Conservation (phyloP, 2,888 invertebrate species). For the Bedellia somnulentella region DNA sequence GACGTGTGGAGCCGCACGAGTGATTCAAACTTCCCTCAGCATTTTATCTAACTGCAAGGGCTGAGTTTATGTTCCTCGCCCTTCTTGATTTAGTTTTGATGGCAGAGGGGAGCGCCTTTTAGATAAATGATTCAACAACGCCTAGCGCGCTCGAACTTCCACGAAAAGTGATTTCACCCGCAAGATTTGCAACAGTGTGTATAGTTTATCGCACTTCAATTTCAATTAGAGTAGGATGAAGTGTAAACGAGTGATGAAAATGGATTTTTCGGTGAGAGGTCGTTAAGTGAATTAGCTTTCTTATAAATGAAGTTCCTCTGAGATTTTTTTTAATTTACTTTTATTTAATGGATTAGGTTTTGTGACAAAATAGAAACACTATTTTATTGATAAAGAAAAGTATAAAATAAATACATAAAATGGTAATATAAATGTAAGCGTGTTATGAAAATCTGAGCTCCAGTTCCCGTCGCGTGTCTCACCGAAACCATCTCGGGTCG, state of each 20-base stretch:
- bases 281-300: slow-evolving; percentile 41
- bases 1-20: slow-evolving; percentile 41
- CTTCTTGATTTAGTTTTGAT: slow-evolving; percentile 58
- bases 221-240: slow-evolving; percentile 29
- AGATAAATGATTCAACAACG: slow-evolving; percentile 52
- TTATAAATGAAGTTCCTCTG: too few species aligned
- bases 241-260: slow-evolving; percentile 28
- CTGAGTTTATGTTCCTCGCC: slow-evolving; percentile 51
- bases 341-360: too few species aligned
- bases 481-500: too few species aligned
- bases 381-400: too few species aligned
- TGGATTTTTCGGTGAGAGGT: slow-evolving; percentile 32
- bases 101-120: slow-evolving; percentile 50
- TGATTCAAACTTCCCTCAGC: slow-evolving; percentile 55
- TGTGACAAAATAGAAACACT: too few species aligned
- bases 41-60: slow-evolving; percentile 56
- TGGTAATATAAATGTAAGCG: too few species aligned
- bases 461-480: too few species aligned
- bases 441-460: too few species aligned
- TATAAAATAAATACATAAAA: too few species aligned
- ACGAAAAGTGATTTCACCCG: slow-evolving; percentile 18
- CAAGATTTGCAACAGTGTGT: slow-evolving; percentile 45
- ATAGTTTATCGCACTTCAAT: slow-evolving; percentile 28
- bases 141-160: too few species aligned
- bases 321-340: too few species aligned